Conservation (phyloP, 2,113 vertebrate genomes). For the Argyrosomus japonicus region DNA sequence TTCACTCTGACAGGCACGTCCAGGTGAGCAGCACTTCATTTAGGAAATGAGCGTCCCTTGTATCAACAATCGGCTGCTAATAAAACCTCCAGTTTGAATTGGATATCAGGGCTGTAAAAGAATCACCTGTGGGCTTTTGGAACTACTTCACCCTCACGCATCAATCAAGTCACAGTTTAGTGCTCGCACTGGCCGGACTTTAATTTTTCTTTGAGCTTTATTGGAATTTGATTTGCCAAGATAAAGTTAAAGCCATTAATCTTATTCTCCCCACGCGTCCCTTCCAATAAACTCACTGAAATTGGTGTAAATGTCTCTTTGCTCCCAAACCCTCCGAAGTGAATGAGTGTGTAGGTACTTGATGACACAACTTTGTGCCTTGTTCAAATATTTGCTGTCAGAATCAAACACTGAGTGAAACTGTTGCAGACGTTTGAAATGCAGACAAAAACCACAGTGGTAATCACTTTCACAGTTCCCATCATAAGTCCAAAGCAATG, state of each 20-base stretch:
- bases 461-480: slow-evolving; percentile 77
- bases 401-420: slow-evolving; percentile 61
- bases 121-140: slow-evolving; percentile 83
- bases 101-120: slow-evolving; percentile 75
- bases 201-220: slow-evolving; percentile 80
- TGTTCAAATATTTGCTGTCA: slow-evolving; percentile 69
- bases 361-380: slow-evolving; percentile 70
- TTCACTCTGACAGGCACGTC: slow-evolving; percentile 47
- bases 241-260: slow-evolving; percentile 79
- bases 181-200: slow-evolving; percentile 58
- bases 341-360: slow-evolving; percentile 65
- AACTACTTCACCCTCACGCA: slow-evolving; percentile 56
- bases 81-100: slow-evolving; percentile 77
- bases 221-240: slow-evolving; percentile 84
- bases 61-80: slow-evolving; percentile 72
- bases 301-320: slow-evolving; percentile 58
- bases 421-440: slow-evolving; percentile 61
- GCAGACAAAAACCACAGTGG: slow-evolving; percentile 61
- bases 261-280: slow-evolving; percentile 66
- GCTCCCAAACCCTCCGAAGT: slow-evolving; percentile 48
- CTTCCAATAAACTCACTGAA: slow-evolving; percentile 76
- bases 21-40: slow-evolving; percentile 75
- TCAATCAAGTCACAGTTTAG: slow-evolving; percentile 79
- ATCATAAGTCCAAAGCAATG: slow-evolving; percentile 35
- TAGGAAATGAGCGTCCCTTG: slow-evolving; percentile 72